A percentile compares a stretch with the other conserved stretches of the same genome.
These are phyloP conservation scores for Geopemphigus sp. DNA, from an alignment of 1,140 invertebrate species.

Conservation along the genomic window DNA sequence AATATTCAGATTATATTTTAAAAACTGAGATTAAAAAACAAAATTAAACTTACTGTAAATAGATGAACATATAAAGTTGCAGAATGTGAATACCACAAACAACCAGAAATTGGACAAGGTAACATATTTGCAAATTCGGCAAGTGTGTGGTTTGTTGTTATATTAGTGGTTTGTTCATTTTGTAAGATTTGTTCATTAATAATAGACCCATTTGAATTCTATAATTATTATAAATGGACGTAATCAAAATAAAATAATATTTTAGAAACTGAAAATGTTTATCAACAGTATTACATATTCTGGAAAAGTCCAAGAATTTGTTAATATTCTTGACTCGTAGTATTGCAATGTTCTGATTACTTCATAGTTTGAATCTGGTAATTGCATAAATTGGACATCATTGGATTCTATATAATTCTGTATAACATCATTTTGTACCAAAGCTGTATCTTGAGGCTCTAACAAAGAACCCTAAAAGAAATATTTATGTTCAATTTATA, in stretches of 20 bases:
- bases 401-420: slow-evolving; percentile 31
- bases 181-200: neutral
- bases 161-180: neutral
- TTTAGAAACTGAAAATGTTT: neutral
- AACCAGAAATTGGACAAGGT: slow-evolving; percentile 41
- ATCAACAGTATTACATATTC: neutral
- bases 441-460: slow-evolving; percentile 4
- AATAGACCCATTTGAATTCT: neutral
- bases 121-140: slow-evolving; percentile 27
- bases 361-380: slow-evolving; percentile 28
- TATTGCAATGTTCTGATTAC: slow-evolving; percentile 35
- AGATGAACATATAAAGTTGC: slow-evolving; percentile 41
- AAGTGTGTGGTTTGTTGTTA: neutral
- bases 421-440: slow-evolving; percentile 26
- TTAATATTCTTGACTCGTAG: slow-evolving; percentile 23
- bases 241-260: neutral
- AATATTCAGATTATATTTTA: neutral
- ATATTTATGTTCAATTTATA: neutral
- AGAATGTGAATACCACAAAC: slow-evolving; percentile 39
- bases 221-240: neutral
- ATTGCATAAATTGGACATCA: slow-evolving; percentile 15
- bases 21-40: neutral
- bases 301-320: neutral
- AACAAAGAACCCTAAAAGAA: slow-evolving; percentile 14
- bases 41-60: slow-evolving; percentile 19